phyloP scores from a whole-genome alignment of 64 coral and sea anemone species.

The Trachythela sp. region DNA sequence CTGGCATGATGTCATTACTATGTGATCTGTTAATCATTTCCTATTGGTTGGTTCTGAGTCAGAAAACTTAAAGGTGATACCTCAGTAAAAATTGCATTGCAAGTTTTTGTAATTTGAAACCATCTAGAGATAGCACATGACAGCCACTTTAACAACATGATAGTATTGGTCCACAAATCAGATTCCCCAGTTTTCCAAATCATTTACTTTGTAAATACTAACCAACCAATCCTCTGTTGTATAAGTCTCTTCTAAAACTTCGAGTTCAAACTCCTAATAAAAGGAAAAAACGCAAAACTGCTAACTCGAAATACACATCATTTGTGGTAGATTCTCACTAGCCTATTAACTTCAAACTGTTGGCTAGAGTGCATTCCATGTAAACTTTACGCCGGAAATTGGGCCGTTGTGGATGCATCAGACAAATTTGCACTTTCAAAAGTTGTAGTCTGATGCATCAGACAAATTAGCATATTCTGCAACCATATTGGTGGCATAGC shows the following conservation, averaged over 20 bases:
- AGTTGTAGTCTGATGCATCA: too few species aligned
- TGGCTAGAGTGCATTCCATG: too few species aligned
- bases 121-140: neutral
- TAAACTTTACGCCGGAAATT: too few species aligned
- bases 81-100: neutral
- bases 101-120: neutral
- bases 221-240: conserved; percentile 99
- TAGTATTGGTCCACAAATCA: neutral
- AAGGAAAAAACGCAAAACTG: neutral
- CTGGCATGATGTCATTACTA: too few species aligned
- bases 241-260: conserved; percentile 96
- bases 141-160: too few species aligned
- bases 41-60: neutral
- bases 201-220: conserved; percentile 99
- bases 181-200: conserved; percentile 91
- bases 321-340: too few species aligned
- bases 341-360: too few species aligned
- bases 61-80: neutral
- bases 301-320: too few species aligned
- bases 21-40: neutral
- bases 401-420: too few species aligned
- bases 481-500: too few species aligned
- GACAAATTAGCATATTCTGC: too few species aligned
- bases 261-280: conserved; percentile 94
- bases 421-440: too few species aligned